Evolutionary conservation across 2,797 vertebrate species (phyloP).

Genomic region (Crenichthys baileyi): DNA sequence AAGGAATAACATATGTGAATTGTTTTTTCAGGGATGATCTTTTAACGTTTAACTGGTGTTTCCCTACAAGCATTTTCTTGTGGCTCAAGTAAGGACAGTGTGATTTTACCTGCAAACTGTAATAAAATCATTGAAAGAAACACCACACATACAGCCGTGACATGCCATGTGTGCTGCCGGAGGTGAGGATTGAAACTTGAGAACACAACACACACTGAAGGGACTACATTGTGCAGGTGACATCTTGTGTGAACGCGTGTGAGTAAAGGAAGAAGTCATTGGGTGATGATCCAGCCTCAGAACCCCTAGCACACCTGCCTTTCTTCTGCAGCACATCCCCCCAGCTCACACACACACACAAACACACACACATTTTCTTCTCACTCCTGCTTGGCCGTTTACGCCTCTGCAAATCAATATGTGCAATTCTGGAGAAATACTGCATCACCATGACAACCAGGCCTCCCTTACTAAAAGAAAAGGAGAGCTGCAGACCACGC

Average conservation of each 20-base stretch:
- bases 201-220: slow-evolving; percentile 4
- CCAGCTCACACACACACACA: slow-evolving; percentile 52
- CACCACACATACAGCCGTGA: slow-evolving; percentile 75
- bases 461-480: slow-evolving; percentile 87
- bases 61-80: slow-evolving; percentile 29
- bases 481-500: slow-evolving; percentile 57
- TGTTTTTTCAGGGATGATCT: slow-evolving; percentile 52
- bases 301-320: slow-evolving; percentile 18
- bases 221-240: slow-evolving; percentile 25
- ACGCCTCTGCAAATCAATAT: slow-evolving; percentile 98
- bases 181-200: slow-evolving; percentile 82
- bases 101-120: slow-evolving; percentile 11
- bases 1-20: slow-evolving; percentile 62
- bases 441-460: slow-evolving; percentile 96
- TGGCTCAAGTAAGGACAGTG: background rate
- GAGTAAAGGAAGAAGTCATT: slow-evolving; percentile 46
- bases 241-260: slow-evolving; percentile 15
- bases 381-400: slow-evolving; percentile 92
- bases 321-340: slow-evolving; percentile 63
- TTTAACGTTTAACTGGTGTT: slow-evolving; percentile 39
- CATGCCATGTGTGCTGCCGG: slow-evolving; percentile 73
- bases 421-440: slow-evolving; percentile 98
- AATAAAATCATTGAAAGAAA: background rate
- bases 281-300: slow-evolving; percentile 57
- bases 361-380: slow-evolving; percentile 79